A percentile compares a stretch with the other conserved stretches of the same genome.
Evolutionary conservation across 2,797 vertebrate species (phyloP).

Genomic region (Centroberyx gerrardi): DNA sequence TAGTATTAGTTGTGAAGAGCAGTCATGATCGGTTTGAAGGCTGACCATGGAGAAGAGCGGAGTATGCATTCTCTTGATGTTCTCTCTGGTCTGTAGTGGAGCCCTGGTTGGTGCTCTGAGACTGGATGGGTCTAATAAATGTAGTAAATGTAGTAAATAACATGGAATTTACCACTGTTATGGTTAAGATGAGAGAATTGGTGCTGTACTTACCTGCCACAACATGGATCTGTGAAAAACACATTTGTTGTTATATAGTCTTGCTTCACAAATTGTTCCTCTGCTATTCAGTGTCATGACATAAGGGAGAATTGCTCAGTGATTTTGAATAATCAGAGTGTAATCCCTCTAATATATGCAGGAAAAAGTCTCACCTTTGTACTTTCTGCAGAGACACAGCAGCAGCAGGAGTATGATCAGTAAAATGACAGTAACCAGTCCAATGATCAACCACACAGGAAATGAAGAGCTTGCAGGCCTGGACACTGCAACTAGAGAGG

Average conservation of each 20-base stretch:
- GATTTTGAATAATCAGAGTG: background rate
- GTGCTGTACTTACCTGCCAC: slow-evolving; percentile 19
- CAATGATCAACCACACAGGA: slow-evolving; percentile 12
- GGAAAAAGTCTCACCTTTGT: slow-evolving; percentile 31
- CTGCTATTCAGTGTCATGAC: background rate
- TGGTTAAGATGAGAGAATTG: background rate
- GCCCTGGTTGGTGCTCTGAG: slow-evolving; percentile 1
- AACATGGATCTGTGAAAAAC: slow-evolving; percentile 17
- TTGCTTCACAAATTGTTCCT: background rate
- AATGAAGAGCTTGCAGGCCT: background rate
- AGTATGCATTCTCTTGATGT: slow-evolving; percentile 25
- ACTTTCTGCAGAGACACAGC: background rate
- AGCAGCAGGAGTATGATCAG: slow-evolving; percentile 34
- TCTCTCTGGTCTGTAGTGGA: background rate
- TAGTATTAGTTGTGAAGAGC: too few relatives aligned
- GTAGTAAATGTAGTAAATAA: background rate
- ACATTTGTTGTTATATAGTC: background rate
- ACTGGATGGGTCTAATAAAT: background rate
- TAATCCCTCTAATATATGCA: background rate
- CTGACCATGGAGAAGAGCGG: slow-evolving; percentile 22
- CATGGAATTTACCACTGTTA: background rate
- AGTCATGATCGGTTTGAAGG: background rate
- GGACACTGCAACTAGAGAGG: background rate
- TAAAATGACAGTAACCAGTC: slow-evolving; percentile 2
- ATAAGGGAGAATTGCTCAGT: background rate